Evolutionary conservation across 1,140 invertebrate genomes (phyloP).

Genomic region (Pseudomyrmex cubaensis): DNA sequence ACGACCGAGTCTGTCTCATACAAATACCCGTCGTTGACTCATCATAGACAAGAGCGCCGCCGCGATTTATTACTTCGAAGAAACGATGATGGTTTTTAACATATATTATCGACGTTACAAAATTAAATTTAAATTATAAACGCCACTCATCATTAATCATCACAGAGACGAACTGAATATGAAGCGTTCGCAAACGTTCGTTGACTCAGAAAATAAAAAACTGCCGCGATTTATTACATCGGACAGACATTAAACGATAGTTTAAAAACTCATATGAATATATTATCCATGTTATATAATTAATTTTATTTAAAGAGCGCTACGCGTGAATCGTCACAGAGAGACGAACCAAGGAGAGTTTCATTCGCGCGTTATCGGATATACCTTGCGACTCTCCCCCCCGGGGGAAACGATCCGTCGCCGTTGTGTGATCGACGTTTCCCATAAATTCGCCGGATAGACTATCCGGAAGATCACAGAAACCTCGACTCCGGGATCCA

Average conservation of each 20-base stretch:
- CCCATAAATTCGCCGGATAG: conserved; percentile 42
- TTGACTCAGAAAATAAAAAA: too few species aligned
- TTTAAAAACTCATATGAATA: neutral
- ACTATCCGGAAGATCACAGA: conserved; percentile 43
- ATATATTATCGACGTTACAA: too few species aligned
- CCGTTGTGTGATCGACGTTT: conserved; percentile 13
- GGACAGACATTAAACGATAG: neutral
- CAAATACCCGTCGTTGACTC: neutral
- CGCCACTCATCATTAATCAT: too few species aligned
- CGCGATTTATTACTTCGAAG: neutral
- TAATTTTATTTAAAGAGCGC: neutral
- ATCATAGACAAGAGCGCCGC: neutral
- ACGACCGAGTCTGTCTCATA: neutral
- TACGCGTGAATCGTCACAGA: neutral
- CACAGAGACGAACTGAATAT: too few species aligned
- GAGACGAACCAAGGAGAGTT: neutral
- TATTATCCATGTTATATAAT: neutral
- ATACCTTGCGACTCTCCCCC: conserved; percentile 16
- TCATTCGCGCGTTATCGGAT: conserved; percentile 42
- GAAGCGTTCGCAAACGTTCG: too few species aligned
- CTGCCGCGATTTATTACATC: too few species aligned
- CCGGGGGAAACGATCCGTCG: conserved; percentile 20
- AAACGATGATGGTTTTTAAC: too few species aligned
- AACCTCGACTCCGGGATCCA: conserved; percentile 15
- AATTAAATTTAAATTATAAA: too few species aligned